A percentile compares a stretch with the other conserved stretches of the same genome.
These are phyloP conservation scores for Nylanderia fulva DNA, from an alignment of 1,140 invertebrate species.

Conservation along the genomic window DNA sequence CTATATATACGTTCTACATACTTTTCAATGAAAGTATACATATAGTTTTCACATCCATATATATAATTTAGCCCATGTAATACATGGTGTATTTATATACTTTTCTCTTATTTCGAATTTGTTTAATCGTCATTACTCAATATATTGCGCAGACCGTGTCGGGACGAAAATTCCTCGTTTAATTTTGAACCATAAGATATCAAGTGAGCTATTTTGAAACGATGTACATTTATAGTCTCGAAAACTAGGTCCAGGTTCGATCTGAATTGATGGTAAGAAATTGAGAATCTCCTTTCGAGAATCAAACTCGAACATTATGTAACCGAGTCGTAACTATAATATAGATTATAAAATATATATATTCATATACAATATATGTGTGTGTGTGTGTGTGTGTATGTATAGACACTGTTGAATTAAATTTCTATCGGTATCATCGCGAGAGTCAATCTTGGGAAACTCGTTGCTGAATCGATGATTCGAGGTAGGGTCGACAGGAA, in stretches of 20 bases:
- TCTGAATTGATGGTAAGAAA: slow-evolving; percentile 6
- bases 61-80: neutral
- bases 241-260: slow-evolving; percentile 24
- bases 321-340: slow-evolving; percentile 31
- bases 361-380: too few relatives aligned
- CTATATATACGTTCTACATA: neutral
- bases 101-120: slow-evolving; percentile 7
- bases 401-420: slow-evolving; percentile 10
- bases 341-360: too few relatives aligned
- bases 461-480: neutral
- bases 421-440: neutral
- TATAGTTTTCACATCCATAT: neutral
- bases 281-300: neutral
- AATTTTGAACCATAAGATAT: neutral
- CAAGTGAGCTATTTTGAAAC: neutral
- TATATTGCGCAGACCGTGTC: neutral
- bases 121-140: neutral
- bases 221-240: neutral
- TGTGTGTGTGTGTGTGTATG: too few relatives aligned
- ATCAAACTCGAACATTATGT: slow-evolving; percentile 67
- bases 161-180: neutral
- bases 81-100: neutral
- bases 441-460: slow-evolving; percentile 29
- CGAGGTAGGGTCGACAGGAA: neutral
- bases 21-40: neutral